Base-by-base conservation (phyloP, 1,140 invertebrate genomes). In the Pseudomyrmex dendroicus region DNA sequence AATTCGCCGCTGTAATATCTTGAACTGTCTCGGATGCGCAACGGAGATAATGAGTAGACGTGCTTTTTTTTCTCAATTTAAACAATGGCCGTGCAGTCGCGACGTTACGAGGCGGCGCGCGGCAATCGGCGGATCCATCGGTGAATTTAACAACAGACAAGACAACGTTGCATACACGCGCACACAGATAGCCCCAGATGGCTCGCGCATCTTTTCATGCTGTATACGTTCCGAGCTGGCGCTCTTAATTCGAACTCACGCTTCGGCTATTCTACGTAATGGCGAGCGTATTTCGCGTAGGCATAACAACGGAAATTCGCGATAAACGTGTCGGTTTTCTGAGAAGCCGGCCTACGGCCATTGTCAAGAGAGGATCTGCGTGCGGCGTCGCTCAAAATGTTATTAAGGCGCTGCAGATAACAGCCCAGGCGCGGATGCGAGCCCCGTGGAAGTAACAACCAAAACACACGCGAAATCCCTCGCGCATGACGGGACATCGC, bases 381-480 rank as follows among this genome's bases (percentile, higher is more conserved):
- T 78, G 83, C 61, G 56, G 67, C 83, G 68, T 73, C 68, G 63
- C 67, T 85, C 82, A 83, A 88, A 85, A 88, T 85, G 73, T 88
- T 88, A 88, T 87, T 87, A 87, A 87, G 83, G 77, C 77, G 76
- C 62, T 63, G 61, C 67, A 87, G 77, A 87, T 87, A 87, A 82
- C 72, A 87, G 83, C 48, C 84, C 76, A 87, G 83, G 83, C 84
- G 83, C 87, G 86, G 78, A 87, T 87, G 87, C 76, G 86, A 85
- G 77, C 25, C 73, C 72, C 72, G 56, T 57, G 73, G 70, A 84
- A 83, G 84, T 87, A 89, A 89, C 86, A 88, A 89, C 83, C 87
- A 89, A 89, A 88, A 89, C 87, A 82, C 87, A 89, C 87, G 87
- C 87, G 86, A 88, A 83, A 80, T 77, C 84, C 77, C 76, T 80